phyloP scores from a whole-genome alignment of 2,888 invertebrate genomes.

The Lepidocyrtinus sp. region DNA sequence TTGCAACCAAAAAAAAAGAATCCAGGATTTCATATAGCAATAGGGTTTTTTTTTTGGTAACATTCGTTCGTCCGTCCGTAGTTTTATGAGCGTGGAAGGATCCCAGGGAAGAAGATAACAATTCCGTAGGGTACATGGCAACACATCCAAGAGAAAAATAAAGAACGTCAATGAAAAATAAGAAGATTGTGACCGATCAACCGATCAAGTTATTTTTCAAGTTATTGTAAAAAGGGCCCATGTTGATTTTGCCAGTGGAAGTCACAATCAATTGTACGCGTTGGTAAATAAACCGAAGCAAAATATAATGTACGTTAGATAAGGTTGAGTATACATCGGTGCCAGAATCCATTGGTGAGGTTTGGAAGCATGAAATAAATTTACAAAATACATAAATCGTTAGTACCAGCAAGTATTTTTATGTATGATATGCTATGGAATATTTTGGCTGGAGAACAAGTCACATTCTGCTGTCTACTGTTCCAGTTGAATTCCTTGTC shows the following conservation, averaged over 20 bases:
- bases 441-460: too few species aligned
- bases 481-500: too few species aligned
- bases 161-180: slow-evolving; percentile 5
- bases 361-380: background rate
- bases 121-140: background rate
- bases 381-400: too few species aligned
- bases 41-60: background rate
- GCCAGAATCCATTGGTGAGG: background rate
- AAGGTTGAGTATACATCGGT: background rate
- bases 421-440: too few species aligned
- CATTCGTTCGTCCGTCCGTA: background rate
- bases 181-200: background rate
- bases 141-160: background rate
- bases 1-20: background rate
- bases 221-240: too few species aligned
- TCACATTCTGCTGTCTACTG: too few species aligned
- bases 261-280: too few species aligned
- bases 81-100: slow-evolving; percentile 3
- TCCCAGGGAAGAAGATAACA: background rate
- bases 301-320: background rate
- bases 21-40: background rate
- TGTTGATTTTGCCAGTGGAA: too few species aligned
- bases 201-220: background rate
- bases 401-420: too few species aligned
- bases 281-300: too few species aligned